These are phyloP conservation scores for Cirrhinus molitorella DNA, from an alignment of 2,797 vertebrate species.

Conservation along the genomic window DNA sequence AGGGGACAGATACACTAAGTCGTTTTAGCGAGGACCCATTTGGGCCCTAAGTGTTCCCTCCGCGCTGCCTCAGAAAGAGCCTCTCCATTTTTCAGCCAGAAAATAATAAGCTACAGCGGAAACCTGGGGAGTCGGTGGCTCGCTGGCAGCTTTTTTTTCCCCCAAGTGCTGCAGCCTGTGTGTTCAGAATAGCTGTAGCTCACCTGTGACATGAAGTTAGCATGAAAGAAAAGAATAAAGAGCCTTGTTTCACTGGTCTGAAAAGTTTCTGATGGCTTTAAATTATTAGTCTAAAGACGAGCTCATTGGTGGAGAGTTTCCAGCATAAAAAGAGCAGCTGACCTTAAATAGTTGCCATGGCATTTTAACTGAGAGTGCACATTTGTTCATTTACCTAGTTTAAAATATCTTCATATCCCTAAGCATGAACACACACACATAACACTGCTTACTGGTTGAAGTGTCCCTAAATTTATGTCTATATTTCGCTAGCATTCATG, in stretches of 20 bases:
- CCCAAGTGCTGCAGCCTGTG: conserved; percentile 62
- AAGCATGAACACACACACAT: not conserved
- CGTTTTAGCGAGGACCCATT: conserved; percentile 55
- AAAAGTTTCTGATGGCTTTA: conserved; percentile 9
- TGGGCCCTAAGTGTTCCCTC: conserved; percentile 63
- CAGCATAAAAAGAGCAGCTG: conserved; percentile 57
- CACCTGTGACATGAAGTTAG: conserved; percentile 66
- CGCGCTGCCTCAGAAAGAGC: conserved; percentile 62
- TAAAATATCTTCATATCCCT: conserved; percentile 28
- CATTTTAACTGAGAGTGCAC: conserved; percentile 48
- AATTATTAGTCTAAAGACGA: conserved; percentile 55
- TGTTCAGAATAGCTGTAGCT: conserved; percentile 54
- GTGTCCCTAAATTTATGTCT: too few species aligned
- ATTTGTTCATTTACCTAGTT: conserved; percentile 61
- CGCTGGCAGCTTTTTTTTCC: conserved; percentile 59
- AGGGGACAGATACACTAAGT: conserved; percentile 62
- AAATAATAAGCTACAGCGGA: conserved; percentile 68
- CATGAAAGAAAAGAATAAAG: conserved; percentile 52
- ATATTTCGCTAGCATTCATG: not conserved
- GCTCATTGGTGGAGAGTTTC: conserved; percentile 55
- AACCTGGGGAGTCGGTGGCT: conserved; percentile 61
- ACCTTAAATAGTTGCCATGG: conserved; percentile 72
- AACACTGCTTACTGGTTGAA: not conserved
- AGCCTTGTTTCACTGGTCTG: not conserved
- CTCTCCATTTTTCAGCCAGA: conserved; percentile 72